Percentiles rank a stretch among this genome's conserved stretches.
Conservation (phyloP, 2,888 invertebrate genomes). For the Phragmatobia fuliginosa region DNA sequence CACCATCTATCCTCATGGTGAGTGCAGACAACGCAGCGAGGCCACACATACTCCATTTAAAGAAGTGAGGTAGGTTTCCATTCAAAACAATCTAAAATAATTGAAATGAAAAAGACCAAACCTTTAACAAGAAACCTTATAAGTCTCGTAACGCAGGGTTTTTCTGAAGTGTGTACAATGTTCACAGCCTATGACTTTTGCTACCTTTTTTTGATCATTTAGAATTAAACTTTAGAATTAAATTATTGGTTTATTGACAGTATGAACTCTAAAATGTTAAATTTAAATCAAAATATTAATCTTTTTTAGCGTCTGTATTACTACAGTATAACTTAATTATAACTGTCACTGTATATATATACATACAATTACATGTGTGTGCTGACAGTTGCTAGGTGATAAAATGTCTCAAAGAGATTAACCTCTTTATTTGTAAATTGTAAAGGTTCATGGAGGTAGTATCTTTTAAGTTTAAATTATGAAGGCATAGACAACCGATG, state of each 20-base stretch:
- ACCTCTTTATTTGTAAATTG: slow-evolving; percentile 1
- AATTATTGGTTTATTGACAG: not conserved
- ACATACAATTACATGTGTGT: no score
- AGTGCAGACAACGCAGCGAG: no score
- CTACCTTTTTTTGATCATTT: not conserved
- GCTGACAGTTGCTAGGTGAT: not conserved
- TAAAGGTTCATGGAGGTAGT: not conserved
- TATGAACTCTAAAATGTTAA: not conserved
- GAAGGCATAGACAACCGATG: not conserved
- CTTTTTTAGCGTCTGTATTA: not conserved
- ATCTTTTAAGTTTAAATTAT: not conserved
- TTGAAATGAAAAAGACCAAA: not conserved
- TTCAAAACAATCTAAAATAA: no score
- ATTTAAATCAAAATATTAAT: not conserved
- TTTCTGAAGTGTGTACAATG: not conserved
- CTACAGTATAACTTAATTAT: not conserved
- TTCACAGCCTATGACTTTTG: no score
- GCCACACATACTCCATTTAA: not conserved
- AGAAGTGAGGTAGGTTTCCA: not conserved
- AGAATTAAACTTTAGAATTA: not conserved
- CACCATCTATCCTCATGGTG: no score
- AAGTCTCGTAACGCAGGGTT: not conserved
- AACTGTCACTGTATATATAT: not conserved
- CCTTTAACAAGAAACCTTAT: not conserved
- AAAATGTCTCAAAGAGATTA: not conserved